Conservation (phyloP, 1,140 invertebrate genomes). For the Cherax quadricarinatus region DNA sequence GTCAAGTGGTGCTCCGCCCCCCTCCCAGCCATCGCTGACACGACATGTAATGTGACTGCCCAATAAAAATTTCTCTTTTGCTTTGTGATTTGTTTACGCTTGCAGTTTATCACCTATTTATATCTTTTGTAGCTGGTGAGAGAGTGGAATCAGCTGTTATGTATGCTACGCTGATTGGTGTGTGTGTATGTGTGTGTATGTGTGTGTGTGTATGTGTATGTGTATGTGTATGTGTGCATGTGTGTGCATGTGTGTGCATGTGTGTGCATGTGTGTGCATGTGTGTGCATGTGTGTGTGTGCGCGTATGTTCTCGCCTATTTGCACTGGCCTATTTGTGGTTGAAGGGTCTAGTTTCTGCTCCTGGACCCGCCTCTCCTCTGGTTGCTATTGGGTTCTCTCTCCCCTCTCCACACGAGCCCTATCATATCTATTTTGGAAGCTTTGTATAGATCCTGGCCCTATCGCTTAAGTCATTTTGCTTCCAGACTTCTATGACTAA, state of each 20-base stretch:
- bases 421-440: too few species aligned
- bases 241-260: background rate
- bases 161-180: constrained; percentile 11
- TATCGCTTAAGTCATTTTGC: too few species aligned
- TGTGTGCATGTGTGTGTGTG: background rate
- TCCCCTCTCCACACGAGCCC: too few species aligned
- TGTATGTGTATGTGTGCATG: background rate
- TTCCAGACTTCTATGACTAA: too few species aligned
- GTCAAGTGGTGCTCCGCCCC: too few species aligned
- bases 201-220: background rate
- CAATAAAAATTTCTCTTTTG: background rate
- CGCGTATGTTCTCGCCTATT: background rate
- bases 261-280: background rate
- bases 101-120: background rate
- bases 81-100: background rate
- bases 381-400: too few species aligned
- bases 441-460: too few species aligned
- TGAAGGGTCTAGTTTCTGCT: too few species aligned
- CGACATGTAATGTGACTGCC: background rate
- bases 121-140: background rate
- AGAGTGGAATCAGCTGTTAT: background rate
- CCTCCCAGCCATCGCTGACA: background rate
- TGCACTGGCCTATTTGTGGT: too few species aligned
- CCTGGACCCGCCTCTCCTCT: too few species aligned
- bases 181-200: constrained; percentile 30